phyloP scores from a whole-genome alignment of 2,113 vertebrate species.

The Mesembrinibis cayennensis region DNA sequence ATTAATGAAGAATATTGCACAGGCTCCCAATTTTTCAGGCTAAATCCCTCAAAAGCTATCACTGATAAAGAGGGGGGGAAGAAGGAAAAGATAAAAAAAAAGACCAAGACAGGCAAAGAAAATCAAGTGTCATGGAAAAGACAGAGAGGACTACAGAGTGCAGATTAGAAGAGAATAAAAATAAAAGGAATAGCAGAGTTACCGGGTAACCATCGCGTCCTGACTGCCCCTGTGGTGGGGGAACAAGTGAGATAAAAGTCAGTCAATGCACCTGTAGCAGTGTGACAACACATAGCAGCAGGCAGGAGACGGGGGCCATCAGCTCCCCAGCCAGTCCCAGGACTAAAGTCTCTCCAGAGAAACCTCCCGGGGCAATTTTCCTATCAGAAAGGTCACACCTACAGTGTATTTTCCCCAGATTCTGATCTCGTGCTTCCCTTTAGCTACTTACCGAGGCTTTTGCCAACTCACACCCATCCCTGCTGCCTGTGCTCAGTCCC shows the following conservation, averaged over 20 bases:
- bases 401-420: fast-evolving
- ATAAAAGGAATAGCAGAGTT: conserved; percentile 76
- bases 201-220: conserved; percentile 99
- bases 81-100: background rate
- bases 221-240: conserved; percentile 91
- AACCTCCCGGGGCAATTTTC: background rate
- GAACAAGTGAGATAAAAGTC: conserved; percentile 75
- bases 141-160: background rate
- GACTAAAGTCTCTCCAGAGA: background rate
- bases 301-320: background rate
- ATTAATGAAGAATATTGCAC: background rate
- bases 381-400: background rate
- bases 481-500: background rate
- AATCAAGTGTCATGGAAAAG: background rate
- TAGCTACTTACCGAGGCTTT: background rate
- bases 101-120: background rate
- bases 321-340: background rate
- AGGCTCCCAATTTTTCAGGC: background rate
- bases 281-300: conserved; percentile 40
- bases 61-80: background rate
- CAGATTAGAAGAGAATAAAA: conserved; percentile 22
- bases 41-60: background rate
- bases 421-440: background rate
- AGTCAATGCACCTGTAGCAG: conserved; percentile 64
- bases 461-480: background rate